Conservation (phyloP, 2,888 invertebrate species). For the Dicranocentrus wangi region DNA sequence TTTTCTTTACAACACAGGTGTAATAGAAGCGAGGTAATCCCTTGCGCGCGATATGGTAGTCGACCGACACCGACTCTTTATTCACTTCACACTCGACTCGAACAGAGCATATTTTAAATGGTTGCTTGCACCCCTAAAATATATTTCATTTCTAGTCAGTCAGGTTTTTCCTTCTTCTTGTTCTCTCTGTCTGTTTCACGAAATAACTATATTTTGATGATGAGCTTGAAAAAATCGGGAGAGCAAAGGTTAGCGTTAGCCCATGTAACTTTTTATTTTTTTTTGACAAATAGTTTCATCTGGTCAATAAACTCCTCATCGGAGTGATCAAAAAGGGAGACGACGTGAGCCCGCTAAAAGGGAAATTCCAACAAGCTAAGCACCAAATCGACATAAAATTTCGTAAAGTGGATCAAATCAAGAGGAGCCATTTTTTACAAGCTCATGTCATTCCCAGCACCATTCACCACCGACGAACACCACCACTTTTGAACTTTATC, state of each 20-base stretch:
- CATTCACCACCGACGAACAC: too few relatives aligned
- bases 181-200: background rate
- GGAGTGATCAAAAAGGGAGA: conserved; percentile 32
- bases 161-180: conserved; percentile 31
- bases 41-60: too few relatives aligned
- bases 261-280: conserved; percentile 6
- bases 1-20: conserved; percentile 19
- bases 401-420: conserved; percentile 38
- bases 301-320: conserved; percentile 52
- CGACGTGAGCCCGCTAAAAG: conserved; percentile 6
- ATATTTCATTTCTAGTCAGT: conserved; percentile 18
- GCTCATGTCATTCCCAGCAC: background rate
- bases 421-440: too few relatives aligned
- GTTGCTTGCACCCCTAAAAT: background rate
- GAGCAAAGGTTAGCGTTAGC: conserved; percentile 1
- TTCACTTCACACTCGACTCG: too few relatives aligned
- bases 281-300: conserved; percentile 58
- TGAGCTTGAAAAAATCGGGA: background rate
- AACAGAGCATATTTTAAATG: background rate
- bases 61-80: too few relatives aligned
- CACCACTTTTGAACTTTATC: too few relatives aligned
- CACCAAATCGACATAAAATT: too few relatives aligned
- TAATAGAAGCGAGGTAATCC: too few relatives aligned
- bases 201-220: background rate
- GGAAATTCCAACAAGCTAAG: too few relatives aligned